Percentiles rank a stretch among this genome's conserved stretches.
These are phyloP conservation scores for Epinephelus lanceolatus DNA, from an alignment of 2,113 vertebrate genomes.

Conservation along the genomic window DNA sequence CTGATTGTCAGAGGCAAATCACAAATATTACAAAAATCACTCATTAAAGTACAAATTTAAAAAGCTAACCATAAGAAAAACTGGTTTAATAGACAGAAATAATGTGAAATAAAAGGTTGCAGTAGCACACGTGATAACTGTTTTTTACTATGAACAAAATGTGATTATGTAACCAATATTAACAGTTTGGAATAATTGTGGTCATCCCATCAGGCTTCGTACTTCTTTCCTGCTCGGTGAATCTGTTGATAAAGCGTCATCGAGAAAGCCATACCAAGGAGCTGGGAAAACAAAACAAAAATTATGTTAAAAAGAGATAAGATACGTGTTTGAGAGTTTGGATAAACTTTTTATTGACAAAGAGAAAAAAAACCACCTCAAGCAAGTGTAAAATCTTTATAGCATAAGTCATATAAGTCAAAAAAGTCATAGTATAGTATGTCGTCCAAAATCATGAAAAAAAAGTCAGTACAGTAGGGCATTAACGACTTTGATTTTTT, in stretches of 20 bases:
- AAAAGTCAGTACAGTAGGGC: too few species aligned
- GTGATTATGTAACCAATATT: not conserved
- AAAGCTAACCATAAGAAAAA: slow-evolving; percentile 12
- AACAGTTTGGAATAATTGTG: not conserved
- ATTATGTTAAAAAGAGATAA: not conserved
- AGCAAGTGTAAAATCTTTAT: too few species aligned
- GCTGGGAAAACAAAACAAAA: slow-evolving; percentile 84
- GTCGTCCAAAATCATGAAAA: too few species aligned
- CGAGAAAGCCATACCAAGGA: slow-evolving; percentile 98
- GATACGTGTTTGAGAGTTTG: too few species aligned
- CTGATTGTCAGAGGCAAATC: not conserved
- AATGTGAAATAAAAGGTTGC: slow-evolving; percentile 8
- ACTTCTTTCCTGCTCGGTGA: slow-evolving; percentile 96
- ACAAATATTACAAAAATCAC: slow-evolving; percentile 32
- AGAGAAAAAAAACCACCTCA: too few species aligned
- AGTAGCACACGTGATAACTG: slow-evolving; percentile 29
- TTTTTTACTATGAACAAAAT: slow-evolving; percentile 25
- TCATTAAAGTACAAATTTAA: not conserved
- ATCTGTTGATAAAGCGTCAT: slow-evolving; percentile 99
- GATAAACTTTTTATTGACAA: not conserved
- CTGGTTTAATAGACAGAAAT: slow-evolving; percentile 31
- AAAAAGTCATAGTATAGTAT: too few species aligned
- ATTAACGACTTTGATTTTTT: too few species aligned
- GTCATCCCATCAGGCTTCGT: slow-evolving; percentile 87
- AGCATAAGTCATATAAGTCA: too few species aligned